Conservation (phyloP, 2,797 vertebrate genomes). For the Alauda arvensis region DNA sequence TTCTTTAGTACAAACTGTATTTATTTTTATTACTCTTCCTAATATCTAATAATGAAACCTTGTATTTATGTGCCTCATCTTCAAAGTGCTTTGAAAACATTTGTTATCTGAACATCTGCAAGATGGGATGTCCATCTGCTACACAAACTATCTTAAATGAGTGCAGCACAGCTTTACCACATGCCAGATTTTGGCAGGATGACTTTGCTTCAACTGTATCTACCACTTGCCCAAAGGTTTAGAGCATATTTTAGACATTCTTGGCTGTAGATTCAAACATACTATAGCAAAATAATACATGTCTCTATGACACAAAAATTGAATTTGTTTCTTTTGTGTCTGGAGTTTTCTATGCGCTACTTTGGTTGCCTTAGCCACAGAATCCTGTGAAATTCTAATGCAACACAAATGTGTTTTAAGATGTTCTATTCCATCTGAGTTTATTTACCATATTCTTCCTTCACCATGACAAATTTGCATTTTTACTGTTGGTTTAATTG, state of each 20-base stretch:
- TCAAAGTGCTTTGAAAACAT: conserved; percentile 33
- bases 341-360: background rate
- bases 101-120: conserved; percentile 27
- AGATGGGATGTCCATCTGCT: background rate
- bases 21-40: conserved; percentile 32
- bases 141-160: background rate
- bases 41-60: conserved; percentile 37
- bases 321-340: background rate
- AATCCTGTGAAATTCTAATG: background rate
- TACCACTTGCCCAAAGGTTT: background rate
- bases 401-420: background rate
- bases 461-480: background rate
- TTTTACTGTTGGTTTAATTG: background rate
- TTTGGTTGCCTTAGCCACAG: background rate
- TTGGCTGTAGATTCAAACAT: background rate
- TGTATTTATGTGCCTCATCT: conserved; percentile 19
- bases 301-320: background rate
- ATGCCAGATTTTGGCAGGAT: background rate
- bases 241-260: background rate
- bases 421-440: background rate
- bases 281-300: background rate
- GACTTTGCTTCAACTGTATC: background rate
- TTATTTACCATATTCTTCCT: background rate
- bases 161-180: background rate
- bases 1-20: background rate